Evolutionary conservation across 92 coral and sea anemone species (phyloP).

Genomic region (Parazoanthus darwini): DNA sequence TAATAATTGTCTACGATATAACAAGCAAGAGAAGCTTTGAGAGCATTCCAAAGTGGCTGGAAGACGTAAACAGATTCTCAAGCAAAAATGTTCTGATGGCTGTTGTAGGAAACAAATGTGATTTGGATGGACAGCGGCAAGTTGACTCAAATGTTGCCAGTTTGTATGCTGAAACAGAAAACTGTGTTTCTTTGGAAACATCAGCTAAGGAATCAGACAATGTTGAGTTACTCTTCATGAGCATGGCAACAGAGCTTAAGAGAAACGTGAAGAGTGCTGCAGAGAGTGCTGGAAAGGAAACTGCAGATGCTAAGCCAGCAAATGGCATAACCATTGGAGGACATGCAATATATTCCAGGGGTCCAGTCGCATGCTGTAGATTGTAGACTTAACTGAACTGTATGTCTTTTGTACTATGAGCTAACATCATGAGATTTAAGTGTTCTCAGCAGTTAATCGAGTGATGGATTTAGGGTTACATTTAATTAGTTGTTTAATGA

Average conservation of each 20-base stretch:
- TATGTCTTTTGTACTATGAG: neutral
- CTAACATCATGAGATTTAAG: too few species aligned
- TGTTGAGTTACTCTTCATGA: conserved; percentile 88
- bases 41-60: conserved; percentile 86
- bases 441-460: too few species aligned
- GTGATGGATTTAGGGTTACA: too few species aligned
- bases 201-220: conserved; percentile 97
- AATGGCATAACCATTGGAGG: conserved; percentile 69
- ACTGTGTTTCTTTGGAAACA: conserved; percentile 91
- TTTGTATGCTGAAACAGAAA: conserved; percentile 72
- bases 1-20: conserved; percentile 87
- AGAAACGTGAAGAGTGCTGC: conserved; percentile 69
- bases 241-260: conserved; percentile 86
- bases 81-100: conserved; percentile 86
- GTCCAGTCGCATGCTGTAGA: conserved; percentile 89
- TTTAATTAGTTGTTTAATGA: too few species aligned
- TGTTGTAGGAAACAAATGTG: conserved; percentile 94
- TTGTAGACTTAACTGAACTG: conserved; percentile 43
- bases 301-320: conserved; percentile 55
- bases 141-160: conserved; percentile 81
- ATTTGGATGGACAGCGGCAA: conserved; percentile 72
- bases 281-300: conserved; percentile 55
- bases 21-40: conserved; percentile 89
- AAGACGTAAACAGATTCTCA: conserved; percentile 87
- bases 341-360: conserved; percentile 74